phyloP scores from a whole-genome alignment of 1,140 invertebrate species.

The Drosophila rufa region DNA sequence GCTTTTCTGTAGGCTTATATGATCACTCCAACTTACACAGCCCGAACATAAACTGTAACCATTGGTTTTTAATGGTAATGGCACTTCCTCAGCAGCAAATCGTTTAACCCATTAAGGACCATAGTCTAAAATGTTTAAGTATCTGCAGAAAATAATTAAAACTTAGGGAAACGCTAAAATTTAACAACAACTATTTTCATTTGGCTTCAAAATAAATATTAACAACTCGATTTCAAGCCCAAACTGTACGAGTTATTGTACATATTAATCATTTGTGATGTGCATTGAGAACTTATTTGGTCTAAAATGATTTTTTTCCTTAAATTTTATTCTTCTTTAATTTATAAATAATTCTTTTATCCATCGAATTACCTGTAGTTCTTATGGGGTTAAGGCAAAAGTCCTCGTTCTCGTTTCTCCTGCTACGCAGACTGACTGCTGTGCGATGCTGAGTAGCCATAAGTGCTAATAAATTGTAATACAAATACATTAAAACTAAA shows the following conservation, averaged over 20 bases:
- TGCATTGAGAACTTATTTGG: not conserved
- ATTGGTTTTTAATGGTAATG: slow-evolving; percentile 48
- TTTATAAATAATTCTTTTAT: not conserved
- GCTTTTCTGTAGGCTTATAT: not conserved
- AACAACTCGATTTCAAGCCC: not conserved
- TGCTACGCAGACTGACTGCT: slow-evolving; percentile 22
- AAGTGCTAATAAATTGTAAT: slow-evolving; percentile 83
- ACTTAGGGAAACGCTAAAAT: too few species aligned
- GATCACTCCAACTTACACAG: slow-evolving; percentile 5
- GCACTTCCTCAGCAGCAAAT: slow-evolving; percentile 39
- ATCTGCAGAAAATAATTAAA: not conserved
- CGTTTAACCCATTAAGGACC: slow-evolving; percentile 8
- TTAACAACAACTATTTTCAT: not conserved
- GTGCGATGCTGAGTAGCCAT: slow-evolving; percentile 44
- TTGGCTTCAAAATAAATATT: too few species aligned
- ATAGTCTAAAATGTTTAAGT: not conserved
- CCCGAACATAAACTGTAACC: slow-evolving; percentile 12
- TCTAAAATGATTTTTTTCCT: not conserved
- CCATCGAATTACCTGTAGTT: not conserved
- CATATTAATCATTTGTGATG: too few species aligned
- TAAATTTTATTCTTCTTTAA: not conserved
- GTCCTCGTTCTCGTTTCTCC: slow-evolving; percentile 41
- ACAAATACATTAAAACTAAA: slow-evolving; percentile 83
- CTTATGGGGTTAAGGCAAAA: slow-evolving; percentile 26
- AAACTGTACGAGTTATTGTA: too few species aligned